A percentile compares a stretch with the other conserved stretches of the same genome.
Evolutionary conservation across 2,113 vertebrate species (phyloP).

Genomic region (Catharus bicknelli): DNA sequence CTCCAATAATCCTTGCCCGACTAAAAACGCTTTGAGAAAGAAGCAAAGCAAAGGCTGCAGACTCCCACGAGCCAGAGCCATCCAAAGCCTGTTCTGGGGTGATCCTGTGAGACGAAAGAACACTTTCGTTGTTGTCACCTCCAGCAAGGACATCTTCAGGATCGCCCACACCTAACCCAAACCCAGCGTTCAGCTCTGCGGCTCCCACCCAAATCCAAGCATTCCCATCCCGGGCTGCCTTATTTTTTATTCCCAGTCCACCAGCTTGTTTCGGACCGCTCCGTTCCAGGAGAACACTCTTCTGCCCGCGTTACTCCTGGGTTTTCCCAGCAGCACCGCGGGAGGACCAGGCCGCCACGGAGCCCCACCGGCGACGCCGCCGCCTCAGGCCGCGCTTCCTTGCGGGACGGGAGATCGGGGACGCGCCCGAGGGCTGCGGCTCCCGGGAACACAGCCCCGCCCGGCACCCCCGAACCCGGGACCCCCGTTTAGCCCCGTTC

Average conservation of each 20-base stretch:
- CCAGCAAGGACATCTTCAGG: rapidly evolving
- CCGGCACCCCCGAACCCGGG: neutral
- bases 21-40: rapidly evolving
- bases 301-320: too few species aligned
- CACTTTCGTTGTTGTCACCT: neutral
- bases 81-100: neutral
- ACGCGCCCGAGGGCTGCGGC: neutral
- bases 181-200: rapidly evolving
- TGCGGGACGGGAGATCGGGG: rapidly evolving
- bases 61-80: neutral
- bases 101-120: too few species aligned
- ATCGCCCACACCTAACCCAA: too few species aligned
- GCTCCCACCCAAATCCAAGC: neutral
- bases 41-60: neutral
- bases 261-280: neutral
- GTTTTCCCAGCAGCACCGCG: rapidly evolving
- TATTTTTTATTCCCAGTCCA: rapidly evolving
- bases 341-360: neutral
- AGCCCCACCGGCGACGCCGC: too few species aligned
- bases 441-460: neutral
- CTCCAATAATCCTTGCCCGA: neutral
- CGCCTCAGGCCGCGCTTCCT: neutral
- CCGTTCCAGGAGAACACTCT: neutral
- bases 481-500: rapidly evolving
- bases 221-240: rapidly evolving